phyloP scores from a whole-genome alignment of 2,797 vertebrate species.

The Euphonia xanthogaster region DNA sequence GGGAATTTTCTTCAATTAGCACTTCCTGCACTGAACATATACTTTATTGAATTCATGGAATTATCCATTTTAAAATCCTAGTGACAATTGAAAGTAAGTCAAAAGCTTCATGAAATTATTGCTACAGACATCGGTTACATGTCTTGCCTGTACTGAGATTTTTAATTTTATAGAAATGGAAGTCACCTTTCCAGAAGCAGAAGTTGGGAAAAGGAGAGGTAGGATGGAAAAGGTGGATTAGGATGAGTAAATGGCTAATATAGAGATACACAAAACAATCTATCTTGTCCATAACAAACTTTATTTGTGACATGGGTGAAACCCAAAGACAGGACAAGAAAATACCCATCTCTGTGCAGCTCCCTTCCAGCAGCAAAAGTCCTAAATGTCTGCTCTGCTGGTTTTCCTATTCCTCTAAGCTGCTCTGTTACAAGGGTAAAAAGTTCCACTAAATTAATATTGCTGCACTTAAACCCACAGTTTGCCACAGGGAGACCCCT shows the following conservation, averaged over 20 bases:
- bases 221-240: not conserved
- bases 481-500: not conserved
- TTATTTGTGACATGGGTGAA: not conserved
- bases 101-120: not conserved
- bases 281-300: not conserved
- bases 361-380: not conserved
- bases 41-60: not conserved
- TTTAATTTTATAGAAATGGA: not conserved
- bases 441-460: not conserved
- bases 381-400: not conserved
- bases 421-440: not conserved
- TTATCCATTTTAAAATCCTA: not conserved
- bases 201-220: not conserved
- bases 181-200: not conserved
- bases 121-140: not conserved
- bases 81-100: not conserved
- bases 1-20: not conserved
- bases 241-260: not conserved
- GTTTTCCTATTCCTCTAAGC: not conserved
- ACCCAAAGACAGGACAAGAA: not conserved
- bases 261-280: accelerated
- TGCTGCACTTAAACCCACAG: not conserved
- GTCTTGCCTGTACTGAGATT: not conserved
- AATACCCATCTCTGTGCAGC: not conserved
- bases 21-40: not conserved